Percentiles rank a stretch among this genome's conserved stretches.
phyloP scores from a whole-genome alignment of 2,888 invertebrate species.

The Drosophila affinis region DNA sequence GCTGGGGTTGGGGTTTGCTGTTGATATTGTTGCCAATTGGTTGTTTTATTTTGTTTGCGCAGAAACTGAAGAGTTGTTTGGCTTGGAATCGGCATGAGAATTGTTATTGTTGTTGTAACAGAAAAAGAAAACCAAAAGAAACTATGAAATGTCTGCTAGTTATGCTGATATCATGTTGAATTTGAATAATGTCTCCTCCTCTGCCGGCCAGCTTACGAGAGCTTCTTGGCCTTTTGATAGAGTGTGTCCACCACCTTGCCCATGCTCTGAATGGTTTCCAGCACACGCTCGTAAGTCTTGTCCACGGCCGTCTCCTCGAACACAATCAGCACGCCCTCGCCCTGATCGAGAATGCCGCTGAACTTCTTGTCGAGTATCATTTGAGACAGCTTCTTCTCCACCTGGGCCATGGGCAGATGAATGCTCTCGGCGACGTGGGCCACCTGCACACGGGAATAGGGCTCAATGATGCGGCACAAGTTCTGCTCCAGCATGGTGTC shows the following conservation, averaged over 20 bases:
- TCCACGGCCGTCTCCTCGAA: conserved; percentile 97
- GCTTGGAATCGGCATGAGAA: conserved; percentile 22
- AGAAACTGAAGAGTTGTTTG: conserved; percentile 37
- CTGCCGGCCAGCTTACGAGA: conserved; percentile 88
- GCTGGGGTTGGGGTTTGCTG: conserved; percentile 37
- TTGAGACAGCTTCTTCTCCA: conserved; percentile 99
- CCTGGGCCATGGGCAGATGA: conserved; percentile 93
- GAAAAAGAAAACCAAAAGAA: conserved; percentile 38
- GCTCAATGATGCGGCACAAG: conserved; percentile 98
- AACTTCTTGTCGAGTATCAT: conserved; percentile 99
- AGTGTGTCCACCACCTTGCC: conserved; percentile 99
- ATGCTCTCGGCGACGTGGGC: conserved; percentile 96
- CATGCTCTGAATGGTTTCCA: conserved; percentile 99
- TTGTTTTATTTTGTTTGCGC: conserved; percentile 36
- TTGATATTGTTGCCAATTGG: conserved; percentile 46
- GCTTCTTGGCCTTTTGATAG: conserved; percentile 99
- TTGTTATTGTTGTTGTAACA: conserved; percentile 14
- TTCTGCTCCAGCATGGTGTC: conserved; percentile 99
- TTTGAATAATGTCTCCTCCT: conserved; percentile 21
- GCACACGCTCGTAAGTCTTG: conserved; percentile 98
- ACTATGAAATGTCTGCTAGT: conserved; percentile 43
- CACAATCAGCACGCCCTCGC: conserved; percentile 98
- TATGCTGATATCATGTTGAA: conserved; percentile 43
- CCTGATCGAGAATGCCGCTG: conserved; percentile 98
- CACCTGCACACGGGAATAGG: conserved; percentile 96